Conservation (phyloP, 2,797 vertebrate species). For the Crocidura indochinensis region DNA sequence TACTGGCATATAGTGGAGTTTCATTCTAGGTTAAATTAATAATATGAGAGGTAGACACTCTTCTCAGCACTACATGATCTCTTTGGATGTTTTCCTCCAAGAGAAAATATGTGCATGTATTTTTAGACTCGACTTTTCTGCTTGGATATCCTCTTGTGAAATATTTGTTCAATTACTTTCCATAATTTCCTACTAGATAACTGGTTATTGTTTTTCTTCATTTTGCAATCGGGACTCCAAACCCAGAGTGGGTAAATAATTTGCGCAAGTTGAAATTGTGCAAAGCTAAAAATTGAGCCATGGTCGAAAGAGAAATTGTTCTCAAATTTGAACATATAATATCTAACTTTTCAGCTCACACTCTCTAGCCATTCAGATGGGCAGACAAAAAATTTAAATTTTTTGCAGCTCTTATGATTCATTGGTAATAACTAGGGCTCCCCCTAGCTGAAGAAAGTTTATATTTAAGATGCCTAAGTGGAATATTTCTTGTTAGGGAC, state of each 20-base stretch:
- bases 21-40: neutral
- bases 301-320: constrained; percentile 1
- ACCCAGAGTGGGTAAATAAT: neutral
- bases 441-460: neutral
- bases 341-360: neutral
- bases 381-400: constrained; percentile 7
- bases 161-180: constrained; percentile 3
- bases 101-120: neutral
- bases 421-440: neutral
- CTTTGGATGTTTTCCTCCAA: too few relatives aligned
- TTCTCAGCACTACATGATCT: too few relatives aligned
- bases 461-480: neutral
- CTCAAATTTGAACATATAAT: constrained; percentile 9
- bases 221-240: constrained; percentile 9
- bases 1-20: neutral
- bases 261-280: neutral
- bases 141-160: constrained; percentile 25
- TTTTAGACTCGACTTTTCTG: neutral
- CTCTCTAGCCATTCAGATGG: neutral
- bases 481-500: neutral
- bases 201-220: neutral
- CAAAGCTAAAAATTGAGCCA: too few relatives aligned
- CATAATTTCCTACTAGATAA: constrained; percentile 2
- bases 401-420: neutral
- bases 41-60: neutral